Conservation (phyloP, 2,888 invertebrate genomes). For the Patella ulyssiponensis region DNA sequence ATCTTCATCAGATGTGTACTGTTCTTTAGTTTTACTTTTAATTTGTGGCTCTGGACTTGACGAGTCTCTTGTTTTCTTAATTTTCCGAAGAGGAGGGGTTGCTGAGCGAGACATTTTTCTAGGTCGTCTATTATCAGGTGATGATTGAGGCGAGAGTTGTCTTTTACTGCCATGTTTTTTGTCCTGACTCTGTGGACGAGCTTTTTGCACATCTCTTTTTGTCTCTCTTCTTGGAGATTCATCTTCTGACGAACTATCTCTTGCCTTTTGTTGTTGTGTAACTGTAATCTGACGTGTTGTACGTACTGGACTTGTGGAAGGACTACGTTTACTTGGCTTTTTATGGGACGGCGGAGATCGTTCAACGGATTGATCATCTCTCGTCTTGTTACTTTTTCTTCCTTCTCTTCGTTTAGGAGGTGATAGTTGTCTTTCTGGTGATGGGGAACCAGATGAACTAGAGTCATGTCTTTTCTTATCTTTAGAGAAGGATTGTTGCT, state of each 20-base stretch:
- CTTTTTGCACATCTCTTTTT: constrained; percentile 20
- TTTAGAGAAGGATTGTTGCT: constrained; percentile 6
- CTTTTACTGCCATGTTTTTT: background rate
- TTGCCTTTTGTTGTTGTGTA: constrained; percentile 16
- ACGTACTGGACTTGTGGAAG: constrained; percentile 17
- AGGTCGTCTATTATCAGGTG: background rate
- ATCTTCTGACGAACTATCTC: constrained; percentile 13
- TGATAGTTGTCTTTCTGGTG: constrained; percentile 29
- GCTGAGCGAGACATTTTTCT: background rate
- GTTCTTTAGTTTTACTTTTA: background rate
- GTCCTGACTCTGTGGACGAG: constrained; percentile 11
- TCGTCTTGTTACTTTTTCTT: background rate
- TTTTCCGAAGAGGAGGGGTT: constrained; percentile 16
- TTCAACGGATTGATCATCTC: background rate
- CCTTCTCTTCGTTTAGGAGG: constrained; percentile 22
- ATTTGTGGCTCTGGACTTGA: constrained; percentile 19
- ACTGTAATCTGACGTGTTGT: constrained; percentile 10
- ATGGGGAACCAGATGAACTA: constrained; percentile 31
- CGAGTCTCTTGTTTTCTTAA: constrained; percentile 24
- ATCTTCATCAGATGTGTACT: background rate
- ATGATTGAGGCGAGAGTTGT: background rate
- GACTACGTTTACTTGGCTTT: constrained; percentile 5
- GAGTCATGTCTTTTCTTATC: constrained; percentile 16
- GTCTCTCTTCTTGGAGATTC: constrained; percentile 17
- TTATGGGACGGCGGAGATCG: constrained; percentile 17